Base-by-base conservation (phyloP, 2,113 vertebrate genomes). In the Nothocercus julius region DNA sequence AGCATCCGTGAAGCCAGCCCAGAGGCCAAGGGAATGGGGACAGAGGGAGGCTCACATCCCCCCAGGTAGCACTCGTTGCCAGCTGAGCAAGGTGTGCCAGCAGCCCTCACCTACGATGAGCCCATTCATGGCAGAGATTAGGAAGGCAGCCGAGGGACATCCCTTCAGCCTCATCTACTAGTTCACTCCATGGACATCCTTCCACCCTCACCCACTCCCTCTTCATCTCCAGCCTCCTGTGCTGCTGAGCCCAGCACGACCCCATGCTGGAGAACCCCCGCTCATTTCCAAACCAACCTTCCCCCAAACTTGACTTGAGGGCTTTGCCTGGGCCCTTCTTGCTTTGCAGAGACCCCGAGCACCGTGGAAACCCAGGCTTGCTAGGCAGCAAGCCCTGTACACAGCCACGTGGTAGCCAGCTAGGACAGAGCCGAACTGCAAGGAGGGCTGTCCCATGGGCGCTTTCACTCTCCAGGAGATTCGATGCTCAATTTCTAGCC, bases 111-210 rank as follows among this genome's bases (percentile, higher is more conserved):
- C 40, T 27, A 72, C 74, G 59, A 27, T 3, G 1, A 25, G 42
- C 38, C 47, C 42, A 34, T 10, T 38, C 0, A 0, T 27, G 27
- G 32, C 66, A 76, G 42, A 47, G 27, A 10, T 0, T 0, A 47
- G 36, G 64, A 45, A 58, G 20, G 74, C 69, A 81, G 72, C 22
- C 34, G 34, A 49, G 82, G 24, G 10, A 76, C 53, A 54, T 28
- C 53, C 13, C 25, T 28, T 54, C 53, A 25, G 27, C 53, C 24
- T 28, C 53, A 54, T 28, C 25, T 5, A 28, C 53, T 27, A 54
- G 27, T 54, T 54, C 13, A 25, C 53, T 28, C 53, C 53, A 13
- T 27, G 53, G 25, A 54, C 25, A 27, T 54, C 25, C 20, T 54
- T 54, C 25, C 25, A 28, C 53, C 25, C 11, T 53, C 51, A 53